Conservation (phyloP, 1,140 invertebrate species). For the Bombus balteatus region DNA sequence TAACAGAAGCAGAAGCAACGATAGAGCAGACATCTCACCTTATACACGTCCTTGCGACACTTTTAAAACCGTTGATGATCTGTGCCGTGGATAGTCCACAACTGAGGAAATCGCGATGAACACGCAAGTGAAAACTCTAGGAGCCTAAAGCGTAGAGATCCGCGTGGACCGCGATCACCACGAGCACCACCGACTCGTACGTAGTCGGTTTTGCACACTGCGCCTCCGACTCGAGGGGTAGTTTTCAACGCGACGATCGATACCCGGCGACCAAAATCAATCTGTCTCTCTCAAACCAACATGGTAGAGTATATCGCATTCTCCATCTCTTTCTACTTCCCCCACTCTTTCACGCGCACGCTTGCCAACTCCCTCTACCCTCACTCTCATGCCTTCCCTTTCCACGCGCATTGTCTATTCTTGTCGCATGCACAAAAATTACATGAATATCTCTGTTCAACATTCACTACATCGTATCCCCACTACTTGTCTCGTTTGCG, state of each 20-base stretch:
- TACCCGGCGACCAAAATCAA: constrained; percentile 59
- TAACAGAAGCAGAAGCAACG: neutral
- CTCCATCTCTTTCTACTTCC: constrained; percentile 17
- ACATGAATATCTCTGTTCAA: neutral
- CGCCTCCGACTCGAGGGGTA: constrained; percentile 73
- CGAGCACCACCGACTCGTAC: constrained; percentile 61
- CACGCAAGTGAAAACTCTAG: constrained; percentile 17
- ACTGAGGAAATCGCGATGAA: constrained; percentile 12
- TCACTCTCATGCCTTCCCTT: neutral
- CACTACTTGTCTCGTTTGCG: neutral
- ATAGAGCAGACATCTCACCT: constrained; percentile 6
- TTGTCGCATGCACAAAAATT: neutral
- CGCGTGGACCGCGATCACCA: constrained; percentile 71
- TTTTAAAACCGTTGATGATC: neutral
- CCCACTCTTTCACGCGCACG: no score
- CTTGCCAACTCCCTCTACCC: neutral
- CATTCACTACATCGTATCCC: neutral
- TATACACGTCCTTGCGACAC: neutral
- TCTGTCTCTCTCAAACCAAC: constrained; percentile 53
- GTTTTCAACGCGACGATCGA: constrained; percentile 77
- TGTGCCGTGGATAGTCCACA: neutral
- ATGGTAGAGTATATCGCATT: constrained; percentile 11
- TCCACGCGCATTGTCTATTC: neutral
- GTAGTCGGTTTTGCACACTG: constrained; percentile 72
- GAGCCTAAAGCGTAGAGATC: constrained; percentile 9